Percentiles rank a stretch among this genome's conserved stretches.
Evolutionary conservation across 1,140 invertebrate species (phyloP).

Genomic region (Melipona quadrifasciata): DNA sequence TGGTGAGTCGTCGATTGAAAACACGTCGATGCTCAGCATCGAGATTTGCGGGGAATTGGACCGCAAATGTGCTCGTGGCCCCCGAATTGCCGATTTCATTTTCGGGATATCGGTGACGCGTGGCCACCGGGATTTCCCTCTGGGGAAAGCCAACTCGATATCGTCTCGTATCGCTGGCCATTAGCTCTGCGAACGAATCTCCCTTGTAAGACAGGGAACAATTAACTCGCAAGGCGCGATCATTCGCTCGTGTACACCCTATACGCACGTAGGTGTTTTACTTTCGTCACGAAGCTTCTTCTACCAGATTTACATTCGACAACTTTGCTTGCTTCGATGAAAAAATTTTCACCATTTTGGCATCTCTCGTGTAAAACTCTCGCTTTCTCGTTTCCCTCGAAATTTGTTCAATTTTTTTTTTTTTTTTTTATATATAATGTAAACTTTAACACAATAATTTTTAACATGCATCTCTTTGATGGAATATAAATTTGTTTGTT

Average conservation of each 20-base stretch:
- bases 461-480: no score
- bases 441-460: no score
- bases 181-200: background rate
- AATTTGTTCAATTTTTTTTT: no score
- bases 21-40: background rate
- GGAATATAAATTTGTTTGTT: no score
- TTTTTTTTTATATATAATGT: no score
- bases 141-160: constrained; percentile 16
- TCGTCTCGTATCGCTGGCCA: background rate
- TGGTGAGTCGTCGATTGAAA: constrained; percentile 6
- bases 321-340: no score
- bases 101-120: constrained; percentile 8
- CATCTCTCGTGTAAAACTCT: no score
- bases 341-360: no score
- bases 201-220: background rate
- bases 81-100: constrained; percentile 17
- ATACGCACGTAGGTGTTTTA: no score
- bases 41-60: background rate
- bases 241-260: background rate
- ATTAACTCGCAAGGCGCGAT: background rate
- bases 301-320: no score
- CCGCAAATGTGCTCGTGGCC: background rate
- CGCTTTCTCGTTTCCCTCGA: no score
- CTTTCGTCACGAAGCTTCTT: no score
- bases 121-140: constrained; percentile 9